These are phyloP conservation scores for Otocyon megalotis DNA, from an alignment of 2,113 vertebrate species.

Conservation along the genomic window DNA sequence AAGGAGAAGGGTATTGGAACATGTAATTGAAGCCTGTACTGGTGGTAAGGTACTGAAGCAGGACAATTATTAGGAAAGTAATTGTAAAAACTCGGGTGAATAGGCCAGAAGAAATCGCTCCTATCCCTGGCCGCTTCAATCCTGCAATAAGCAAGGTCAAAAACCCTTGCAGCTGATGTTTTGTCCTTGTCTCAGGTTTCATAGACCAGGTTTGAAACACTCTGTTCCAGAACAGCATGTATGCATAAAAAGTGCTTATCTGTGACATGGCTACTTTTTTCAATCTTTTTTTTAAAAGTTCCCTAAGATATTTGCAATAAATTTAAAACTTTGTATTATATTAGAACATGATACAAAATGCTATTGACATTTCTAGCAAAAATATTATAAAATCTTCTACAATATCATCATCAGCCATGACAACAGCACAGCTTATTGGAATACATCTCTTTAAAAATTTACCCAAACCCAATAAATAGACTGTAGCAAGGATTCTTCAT, in stretches of 20 bases:
- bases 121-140: neutral
- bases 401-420: conserved; percentile 15
- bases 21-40: neutral
- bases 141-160: conserved; percentile 54
- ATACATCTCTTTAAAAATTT: conserved; percentile 52
- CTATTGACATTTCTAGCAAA: conserved; percentile 65
- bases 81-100: conserved; percentile 26
- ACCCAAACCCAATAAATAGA: conserved; percentile 45
- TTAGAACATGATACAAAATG: conserved; percentile 47
- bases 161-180: conserved; percentile 48
- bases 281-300: conserved; percentile 23
- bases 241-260: conserved; percentile 52
- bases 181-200: conserved; percentile 54
- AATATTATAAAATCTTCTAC: conserved; percentile 62
- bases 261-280: conserved; percentile 21
- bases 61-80: neutral
- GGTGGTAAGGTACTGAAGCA: neutral
- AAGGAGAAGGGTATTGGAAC: neutral
- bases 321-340: conserved; percentile 54
- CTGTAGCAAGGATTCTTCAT: conserved; percentile 36
- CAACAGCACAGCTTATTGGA: conserved; percentile 33
- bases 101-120: neutral
- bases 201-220: conserved; percentile 26
- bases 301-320: conserved; percentile 54
- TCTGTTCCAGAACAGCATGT: conserved; percentile 58